Percentiles rank a stretch among this genome's conserved stretches.
These are phyloP conservation scores for Furnarius figulus DNA, from an alignment of 2,113 vertebrate genomes.

Conservation along the genomic window DNA sequence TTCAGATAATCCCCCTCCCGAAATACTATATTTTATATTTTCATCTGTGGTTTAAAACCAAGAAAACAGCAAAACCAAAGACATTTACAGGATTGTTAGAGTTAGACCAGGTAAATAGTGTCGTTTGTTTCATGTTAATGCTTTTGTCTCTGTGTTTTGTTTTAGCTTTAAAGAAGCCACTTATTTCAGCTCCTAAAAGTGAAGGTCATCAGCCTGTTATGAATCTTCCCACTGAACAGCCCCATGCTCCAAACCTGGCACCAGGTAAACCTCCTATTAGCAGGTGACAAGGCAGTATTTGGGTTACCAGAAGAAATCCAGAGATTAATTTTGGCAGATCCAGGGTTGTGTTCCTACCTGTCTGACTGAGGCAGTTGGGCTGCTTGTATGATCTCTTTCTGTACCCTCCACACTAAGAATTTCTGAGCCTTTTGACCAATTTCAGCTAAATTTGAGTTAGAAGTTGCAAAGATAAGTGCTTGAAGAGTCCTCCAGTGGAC, in stretches of 20 bases:
- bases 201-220: slow-evolving; percentile 51
- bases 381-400: neutral
- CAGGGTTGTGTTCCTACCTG: neutral
- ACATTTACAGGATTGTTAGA: neutral
- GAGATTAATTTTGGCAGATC: neutral
- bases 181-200: slow-evolving; percentile 62
- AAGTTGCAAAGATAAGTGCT: neutral
- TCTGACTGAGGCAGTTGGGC: neutral
- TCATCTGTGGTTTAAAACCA: neutral
- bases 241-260: slow-evolving; percentile 61
- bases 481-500: neutral
- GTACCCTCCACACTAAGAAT: fast-evolving
- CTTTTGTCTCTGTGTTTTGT: slow-evolving; percentile 38
- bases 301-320: neutral
- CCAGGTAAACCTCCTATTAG: slow-evolving; percentile 57
- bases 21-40: neutral
- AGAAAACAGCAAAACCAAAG: neutral
- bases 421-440: neutral
- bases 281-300: fast-evolving
- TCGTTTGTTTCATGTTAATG: neutral
- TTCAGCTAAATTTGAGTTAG: neutral
- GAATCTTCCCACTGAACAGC: slow-evolving; percentile 65
- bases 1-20: neutral
- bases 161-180: slow-evolving; percentile 75
- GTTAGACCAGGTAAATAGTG: neutral